These are phyloP conservation scores for Colletes latitarsis DNA, from an alignment of 1,140 invertebrate genomes.

Conservation along the genomic window DNA sequence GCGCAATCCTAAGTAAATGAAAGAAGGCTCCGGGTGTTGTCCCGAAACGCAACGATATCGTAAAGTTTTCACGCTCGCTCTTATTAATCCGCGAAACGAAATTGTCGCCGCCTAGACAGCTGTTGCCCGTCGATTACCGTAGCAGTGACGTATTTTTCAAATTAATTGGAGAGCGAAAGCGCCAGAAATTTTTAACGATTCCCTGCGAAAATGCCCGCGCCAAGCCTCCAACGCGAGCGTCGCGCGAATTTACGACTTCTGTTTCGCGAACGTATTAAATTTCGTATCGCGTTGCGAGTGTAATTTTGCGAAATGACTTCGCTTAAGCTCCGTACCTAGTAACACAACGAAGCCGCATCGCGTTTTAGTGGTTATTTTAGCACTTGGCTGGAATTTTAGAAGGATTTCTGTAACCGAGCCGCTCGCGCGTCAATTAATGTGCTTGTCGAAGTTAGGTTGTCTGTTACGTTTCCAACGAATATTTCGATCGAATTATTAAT, in stretches of 20 bases:
- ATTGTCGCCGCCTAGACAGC: background rate
- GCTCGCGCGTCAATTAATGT: too few species aligned
- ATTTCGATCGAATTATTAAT: too few species aligned
- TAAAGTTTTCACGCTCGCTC: conserved; percentile 45
- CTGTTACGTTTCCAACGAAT: too few species aligned
- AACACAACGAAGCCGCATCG: background rate
- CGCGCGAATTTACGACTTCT: conserved; percentile 16
- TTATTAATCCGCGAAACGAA: conserved; percentile 48
- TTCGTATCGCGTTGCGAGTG: background rate
- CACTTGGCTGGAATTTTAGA: background rate
- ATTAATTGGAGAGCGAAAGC: conserved; percentile 22
- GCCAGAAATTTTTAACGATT: conserved; percentile 27
- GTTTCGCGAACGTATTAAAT: conserved; percentile 3
- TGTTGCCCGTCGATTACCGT: conserved; percentile 4
- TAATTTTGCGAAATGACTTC: conserved; percentile 2
- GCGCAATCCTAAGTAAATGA: conserved; percentile 57
- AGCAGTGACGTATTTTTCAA: background rate
- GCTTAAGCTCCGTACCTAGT: background rate
- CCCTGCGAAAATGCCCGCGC: background rate
- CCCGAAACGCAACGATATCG: conserved; percentile 24
- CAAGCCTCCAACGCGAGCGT: background rate
- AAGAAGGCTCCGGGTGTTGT: conserved; percentile 28
- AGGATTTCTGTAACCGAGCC: too few species aligned
- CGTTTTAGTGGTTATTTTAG: background rate
- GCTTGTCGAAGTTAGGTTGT: too few species aligned